These are phyloP conservation scores for Picathartes gymnocephalus DNA, from an alignment of 2,113 vertebrate genomes.

Conservation along the genomic window DNA sequence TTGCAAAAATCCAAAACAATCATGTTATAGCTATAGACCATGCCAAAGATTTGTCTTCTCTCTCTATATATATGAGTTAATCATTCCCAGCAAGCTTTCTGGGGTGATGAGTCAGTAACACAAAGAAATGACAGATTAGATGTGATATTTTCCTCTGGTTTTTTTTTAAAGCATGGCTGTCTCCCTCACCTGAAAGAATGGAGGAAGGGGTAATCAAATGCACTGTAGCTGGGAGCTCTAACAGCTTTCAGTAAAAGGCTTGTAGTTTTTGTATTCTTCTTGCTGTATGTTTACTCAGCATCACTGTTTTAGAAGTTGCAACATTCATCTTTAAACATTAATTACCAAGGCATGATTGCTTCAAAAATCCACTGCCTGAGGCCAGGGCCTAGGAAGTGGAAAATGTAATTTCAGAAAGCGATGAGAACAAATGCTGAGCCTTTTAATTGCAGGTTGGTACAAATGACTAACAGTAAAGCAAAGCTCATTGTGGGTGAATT, in stretches of 20 bases:
- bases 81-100: neutral
- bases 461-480: constrained; percentile 54
- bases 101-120: neutral
- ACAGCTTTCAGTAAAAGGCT: neutral
- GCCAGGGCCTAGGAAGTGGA: constrained; percentile 45
- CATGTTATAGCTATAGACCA: neutral
- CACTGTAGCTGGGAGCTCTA: neutral
- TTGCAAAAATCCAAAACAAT: neutral
- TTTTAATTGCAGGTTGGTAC: constrained; percentile 58
- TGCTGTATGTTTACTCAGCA: constrained; percentile 7
- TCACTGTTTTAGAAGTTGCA: constrained; percentile 23
- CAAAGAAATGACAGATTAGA: neutral
- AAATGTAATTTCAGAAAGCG: constrained; percentile 43
- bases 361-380: constrained; percentile 49
- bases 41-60: neutral
- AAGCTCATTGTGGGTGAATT: neutral
- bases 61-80: neutral
- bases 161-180: neutral
- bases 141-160: neutral
- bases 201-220: neutral
- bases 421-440: constrained; percentile 31
- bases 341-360: constrained; percentile 37
- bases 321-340: constrained; percentile 45
- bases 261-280: neutral
- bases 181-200: neutral